A percentile compares a stretch with the other conserved stretches of the same genome.
phyloP scores from a whole-genome alignment of 2,113 vertebrate genomes.

The Lophius piscatorius region DNA sequence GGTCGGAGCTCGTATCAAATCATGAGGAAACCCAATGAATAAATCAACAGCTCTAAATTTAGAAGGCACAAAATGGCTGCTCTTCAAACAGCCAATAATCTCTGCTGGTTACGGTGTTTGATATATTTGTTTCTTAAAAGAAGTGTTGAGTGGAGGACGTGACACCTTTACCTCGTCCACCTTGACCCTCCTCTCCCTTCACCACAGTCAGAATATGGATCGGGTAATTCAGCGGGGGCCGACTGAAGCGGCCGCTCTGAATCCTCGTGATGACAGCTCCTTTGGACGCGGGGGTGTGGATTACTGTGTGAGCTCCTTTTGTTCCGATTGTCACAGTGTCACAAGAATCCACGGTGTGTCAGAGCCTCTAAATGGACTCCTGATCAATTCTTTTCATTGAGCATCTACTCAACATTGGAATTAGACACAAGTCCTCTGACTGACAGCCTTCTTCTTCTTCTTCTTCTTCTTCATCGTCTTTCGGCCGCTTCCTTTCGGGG shows the following conservation, averaged over 20 bases:
- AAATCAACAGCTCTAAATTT: too few relatives aligned
- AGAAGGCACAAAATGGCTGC: too few relatives aligned
- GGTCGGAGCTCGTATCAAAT: too few relatives aligned
- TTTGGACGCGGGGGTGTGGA: not conserved
- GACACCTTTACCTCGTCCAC: too few relatives aligned
- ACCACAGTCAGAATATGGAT: too few relatives aligned
- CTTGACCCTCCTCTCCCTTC: too few relatives aligned
- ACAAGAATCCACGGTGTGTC: slow-evolving; percentile 31
- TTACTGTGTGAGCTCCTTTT: slow-evolving; percentile 16
- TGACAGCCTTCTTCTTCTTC: not conserved
- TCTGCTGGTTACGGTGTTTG: too few relatives aligned
- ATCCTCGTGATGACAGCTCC: slow-evolving; percentile 8
- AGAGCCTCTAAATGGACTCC: slow-evolving; percentile 11
- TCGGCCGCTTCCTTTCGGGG: too few relatives aligned
- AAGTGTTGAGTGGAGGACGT: too few relatives aligned
- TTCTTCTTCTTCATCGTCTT: not conserved
- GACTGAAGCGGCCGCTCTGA: not conserved
- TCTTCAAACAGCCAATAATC: too few relatives aligned
- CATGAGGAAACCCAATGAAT: too few relatives aligned
- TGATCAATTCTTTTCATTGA: slow-evolving; percentile 20
- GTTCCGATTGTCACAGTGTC: slow-evolving; percentile 10
- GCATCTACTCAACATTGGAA: slow-evolving; percentile 14
- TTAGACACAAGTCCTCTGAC: slow-evolving; percentile 1
- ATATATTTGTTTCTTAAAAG: too few relatives aligned
- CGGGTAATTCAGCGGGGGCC: not conserved